Evolutionary conservation across 2,797 vertebrate genomes (phyloP).

Genomic region (Sylvia borin): DNA sequence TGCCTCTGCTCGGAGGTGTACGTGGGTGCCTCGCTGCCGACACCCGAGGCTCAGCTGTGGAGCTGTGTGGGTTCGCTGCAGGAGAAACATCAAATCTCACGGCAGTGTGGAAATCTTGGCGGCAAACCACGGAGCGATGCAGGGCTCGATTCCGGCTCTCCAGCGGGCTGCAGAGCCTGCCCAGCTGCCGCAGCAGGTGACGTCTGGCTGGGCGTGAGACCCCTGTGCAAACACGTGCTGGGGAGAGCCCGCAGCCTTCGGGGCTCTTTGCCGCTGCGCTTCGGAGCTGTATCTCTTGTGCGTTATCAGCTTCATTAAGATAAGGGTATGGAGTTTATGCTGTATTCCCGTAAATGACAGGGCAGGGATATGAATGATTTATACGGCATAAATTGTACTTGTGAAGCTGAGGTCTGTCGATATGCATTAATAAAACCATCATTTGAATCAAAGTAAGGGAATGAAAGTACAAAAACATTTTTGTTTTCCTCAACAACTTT

Average conservation of each 20-base stretch:
- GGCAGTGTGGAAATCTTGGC: neutral
- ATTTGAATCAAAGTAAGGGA: neutral
- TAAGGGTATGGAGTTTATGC: constrained; percentile 7
- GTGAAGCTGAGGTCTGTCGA: neutral
- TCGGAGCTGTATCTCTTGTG: neutral
- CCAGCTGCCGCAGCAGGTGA: neutral
- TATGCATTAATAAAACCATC: neutral
- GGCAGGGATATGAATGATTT: constrained; percentile 25
- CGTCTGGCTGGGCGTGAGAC: neutral
- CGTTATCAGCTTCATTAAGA: constrained; percentile 1
- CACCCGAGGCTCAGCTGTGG: neutral
- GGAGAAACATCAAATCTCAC: neutral
- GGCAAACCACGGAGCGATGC: neutral
- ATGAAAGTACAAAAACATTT: neutral
- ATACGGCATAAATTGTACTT: constrained; percentile 20
- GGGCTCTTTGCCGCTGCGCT: neutral
- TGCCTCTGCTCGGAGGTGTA: neutral
- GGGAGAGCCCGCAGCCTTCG: accelerated
- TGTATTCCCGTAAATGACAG: constrained; percentile 11
- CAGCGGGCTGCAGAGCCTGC: neutral
- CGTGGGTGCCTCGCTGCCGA: neutral
- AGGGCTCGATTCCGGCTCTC: neutral
- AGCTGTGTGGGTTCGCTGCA: neutral
- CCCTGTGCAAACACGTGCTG: accelerated
- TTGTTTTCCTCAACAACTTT: neutral